Conservation (phyloP, 2,888 invertebrate species). For the Plebejus anna region DNA sequence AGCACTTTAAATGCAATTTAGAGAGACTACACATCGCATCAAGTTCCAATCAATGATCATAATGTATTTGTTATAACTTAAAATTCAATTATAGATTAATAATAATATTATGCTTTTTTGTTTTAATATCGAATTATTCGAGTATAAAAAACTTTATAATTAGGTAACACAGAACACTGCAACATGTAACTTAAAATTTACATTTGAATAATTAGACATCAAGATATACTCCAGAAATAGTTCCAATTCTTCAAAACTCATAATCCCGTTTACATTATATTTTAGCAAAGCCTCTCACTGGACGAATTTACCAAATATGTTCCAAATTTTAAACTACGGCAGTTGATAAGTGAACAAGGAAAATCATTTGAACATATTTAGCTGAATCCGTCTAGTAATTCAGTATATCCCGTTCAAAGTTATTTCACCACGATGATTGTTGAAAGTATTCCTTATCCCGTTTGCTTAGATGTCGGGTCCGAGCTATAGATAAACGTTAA, state of each 20-base stretch:
- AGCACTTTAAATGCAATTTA: not conserved
- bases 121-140: not conserved
- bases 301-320: not conserved
- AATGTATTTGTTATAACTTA: not conserved
- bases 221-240: not conserved
- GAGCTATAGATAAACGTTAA: too few species aligned
- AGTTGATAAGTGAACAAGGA: not conserved
- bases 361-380: not conserved
- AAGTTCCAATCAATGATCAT: not conserved
- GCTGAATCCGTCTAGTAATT: not conserved
- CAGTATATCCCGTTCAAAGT: not conserved
- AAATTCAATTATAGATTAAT: not conserved
- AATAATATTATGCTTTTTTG: not conserved
- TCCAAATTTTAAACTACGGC: not conserved
- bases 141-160: not conserved
- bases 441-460: too few species aligned
- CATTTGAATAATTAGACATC: not conserved
- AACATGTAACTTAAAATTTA: not conserved
- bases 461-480: too few species aligned
- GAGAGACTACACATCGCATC: not conserved
- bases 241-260: not conserved
- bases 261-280: not conserved
- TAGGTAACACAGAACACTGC: conserved; percentile 2
- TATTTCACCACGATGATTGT: not conserved
- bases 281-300: not conserved